Conservation (phyloP, 2,113 vertebrate genomes). For the Heptranchias perlo region DNA sequence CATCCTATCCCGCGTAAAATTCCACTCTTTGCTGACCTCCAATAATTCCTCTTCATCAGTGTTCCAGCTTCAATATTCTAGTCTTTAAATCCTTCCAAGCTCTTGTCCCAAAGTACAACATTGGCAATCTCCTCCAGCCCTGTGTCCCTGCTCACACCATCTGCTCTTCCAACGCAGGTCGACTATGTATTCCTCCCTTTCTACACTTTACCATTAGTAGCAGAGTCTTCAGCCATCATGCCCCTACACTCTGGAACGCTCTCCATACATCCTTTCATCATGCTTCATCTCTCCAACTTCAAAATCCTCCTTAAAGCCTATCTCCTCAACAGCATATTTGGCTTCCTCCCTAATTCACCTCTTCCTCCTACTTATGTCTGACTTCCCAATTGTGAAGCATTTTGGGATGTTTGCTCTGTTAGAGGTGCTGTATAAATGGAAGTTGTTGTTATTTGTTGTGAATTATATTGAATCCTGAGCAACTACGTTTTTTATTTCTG, state of each 20-base stretch:
- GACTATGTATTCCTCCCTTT: background rate
- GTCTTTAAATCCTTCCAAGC: background rate
- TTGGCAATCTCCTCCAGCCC: background rate
- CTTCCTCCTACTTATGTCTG: background rate
- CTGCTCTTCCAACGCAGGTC: background rate
- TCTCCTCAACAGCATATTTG: background rate
- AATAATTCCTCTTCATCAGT: background rate
- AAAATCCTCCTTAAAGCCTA: background rate
- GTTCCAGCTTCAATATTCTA: background rate
- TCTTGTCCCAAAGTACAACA: background rate
- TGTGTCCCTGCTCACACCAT: background rate
- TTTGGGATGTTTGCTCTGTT: background rate
- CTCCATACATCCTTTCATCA: background rate
- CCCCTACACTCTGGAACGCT: background rate
- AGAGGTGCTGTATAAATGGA: background rate
- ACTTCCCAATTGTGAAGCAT: background rate
- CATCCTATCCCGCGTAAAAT: background rate
- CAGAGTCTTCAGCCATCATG: background rate
- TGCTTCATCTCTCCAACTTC: background rate
- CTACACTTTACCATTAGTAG: background rate
- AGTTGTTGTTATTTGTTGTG: conserved; percentile 4
- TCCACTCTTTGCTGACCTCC: background rate
- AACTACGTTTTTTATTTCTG: background rate
- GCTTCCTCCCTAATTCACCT: background rate
- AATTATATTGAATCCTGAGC: background rate